Conservation (phyloP, 1,140 invertebrate genomes). For the Pissodes strobi region DNA sequence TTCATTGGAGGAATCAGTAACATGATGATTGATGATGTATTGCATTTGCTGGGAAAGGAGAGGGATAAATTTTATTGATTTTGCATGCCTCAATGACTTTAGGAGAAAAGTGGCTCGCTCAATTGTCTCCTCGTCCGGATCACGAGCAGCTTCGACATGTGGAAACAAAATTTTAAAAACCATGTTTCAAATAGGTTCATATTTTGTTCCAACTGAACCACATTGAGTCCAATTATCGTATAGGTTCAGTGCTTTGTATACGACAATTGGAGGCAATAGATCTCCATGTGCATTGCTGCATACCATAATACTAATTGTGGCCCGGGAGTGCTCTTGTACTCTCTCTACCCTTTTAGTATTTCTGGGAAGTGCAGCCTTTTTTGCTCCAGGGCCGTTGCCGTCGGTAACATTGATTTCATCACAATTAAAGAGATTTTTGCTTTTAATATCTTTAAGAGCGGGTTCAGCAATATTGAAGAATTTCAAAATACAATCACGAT, state of each 20-base stretch:
- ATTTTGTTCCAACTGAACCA: constrained; percentile 47
- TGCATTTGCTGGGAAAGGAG: no score
- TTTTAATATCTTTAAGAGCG: no score
- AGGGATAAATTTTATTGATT: no score
- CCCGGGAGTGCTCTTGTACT: constrained; percentile 28
- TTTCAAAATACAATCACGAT: no score
- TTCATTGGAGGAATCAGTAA: no score
- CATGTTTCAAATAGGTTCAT: constrained; percentile 50
- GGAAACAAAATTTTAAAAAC: constrained; percentile 31
- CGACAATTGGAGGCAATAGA: constrained; percentile 46
- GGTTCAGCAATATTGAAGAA: no score
- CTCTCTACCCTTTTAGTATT: constrained; percentile 20
- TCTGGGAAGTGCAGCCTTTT: constrained; percentile 27
- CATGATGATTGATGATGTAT: no score
- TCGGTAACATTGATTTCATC: constrained; percentile 38
- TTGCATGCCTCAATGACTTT: no score
- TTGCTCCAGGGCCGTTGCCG: constrained; percentile 30
- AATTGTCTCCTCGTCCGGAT: no score
- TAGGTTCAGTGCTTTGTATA: constrained; percentile 54
- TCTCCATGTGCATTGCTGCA: constrained; percentile 39
- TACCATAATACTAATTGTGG: constrained; percentile 43
- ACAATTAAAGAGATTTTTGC: constrained; percentile 27
- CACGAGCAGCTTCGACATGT: neutral
- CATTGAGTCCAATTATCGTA: constrained; percentile 50
- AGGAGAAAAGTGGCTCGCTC: no score